Evolutionary conservation across 2,888 invertebrate genomes (phyloP), one percentile per base, ranked within the genome.

Genomic region (Trichogramma evanescens): DNA sequence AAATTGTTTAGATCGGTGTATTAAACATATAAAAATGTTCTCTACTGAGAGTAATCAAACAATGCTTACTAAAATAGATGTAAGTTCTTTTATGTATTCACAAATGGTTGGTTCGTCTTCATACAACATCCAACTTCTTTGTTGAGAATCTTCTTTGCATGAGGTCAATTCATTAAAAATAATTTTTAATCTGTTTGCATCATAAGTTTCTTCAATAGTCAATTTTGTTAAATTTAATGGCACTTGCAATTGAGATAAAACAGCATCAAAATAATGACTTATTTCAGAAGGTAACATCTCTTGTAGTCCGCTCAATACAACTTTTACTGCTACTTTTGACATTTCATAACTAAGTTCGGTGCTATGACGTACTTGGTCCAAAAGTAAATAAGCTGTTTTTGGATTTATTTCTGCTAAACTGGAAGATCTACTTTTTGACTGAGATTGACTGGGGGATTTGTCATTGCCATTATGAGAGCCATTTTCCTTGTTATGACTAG

Each of bases 111-210:
- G 85, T 67, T 95, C 95, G 76, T 96, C 96, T 74, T 96, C 95
- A 74, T 95, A 92, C 42, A 96, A 80, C 76, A 93, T 92, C 96
- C 96, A 96, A 68, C 93, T 94, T 61, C 96, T 82, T 73, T 97
- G 96, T 73, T 97, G 95, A 0, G 94, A 91, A 75, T 96, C 96
- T 73, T 95, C 93, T 68, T 95, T 95, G 66, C 94, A 93, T 64
- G 88, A 89, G 3, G 91, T 90, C 66, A 96, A 79, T 65, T 94
- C 89, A 65, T 86, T 86, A 67, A 95, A 88, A 44, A 95, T 89
- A 51, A 89, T 86, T 77, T 89, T 87, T 76, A 96, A 83, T 39
- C 91, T 83, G 67, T 88, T 84, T 0, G 93, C 89, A 76, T 95
- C 95, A 4, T 92, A 89, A 0, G 93, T 92, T 56, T 88, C 88